Conservation (phyloP, 2,797 vertebrate species). For the Oophaga sylvatica region DNA sequence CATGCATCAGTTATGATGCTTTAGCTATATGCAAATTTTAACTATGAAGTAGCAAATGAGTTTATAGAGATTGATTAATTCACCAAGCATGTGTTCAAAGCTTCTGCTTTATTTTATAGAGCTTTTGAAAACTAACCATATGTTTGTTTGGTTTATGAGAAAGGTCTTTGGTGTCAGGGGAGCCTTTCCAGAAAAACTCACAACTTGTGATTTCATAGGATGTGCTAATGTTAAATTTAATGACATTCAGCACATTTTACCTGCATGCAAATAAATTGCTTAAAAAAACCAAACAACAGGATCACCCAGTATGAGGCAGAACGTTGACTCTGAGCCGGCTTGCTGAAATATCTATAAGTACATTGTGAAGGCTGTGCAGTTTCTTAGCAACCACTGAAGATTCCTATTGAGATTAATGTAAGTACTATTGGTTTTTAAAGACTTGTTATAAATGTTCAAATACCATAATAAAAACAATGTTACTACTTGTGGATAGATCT, state of each 20-base stretch:
- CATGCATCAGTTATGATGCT: slow-evolving; percentile 4
- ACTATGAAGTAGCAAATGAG: not conserved
- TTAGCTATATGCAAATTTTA: slow-evolving; percentile 8
- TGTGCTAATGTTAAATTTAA: slow-evolving; percentile 43
- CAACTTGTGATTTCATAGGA: slow-evolving; percentile 47
- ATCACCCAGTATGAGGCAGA: slow-evolving; percentile 48
- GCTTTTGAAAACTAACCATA: slow-evolving; percentile 43
- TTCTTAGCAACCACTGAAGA: slow-evolving; percentile 56
- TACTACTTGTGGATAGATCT: slow-evolving; percentile 47
- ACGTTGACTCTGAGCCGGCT: slow-evolving; percentile 36
- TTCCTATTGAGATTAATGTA: slow-evolving; percentile 53
- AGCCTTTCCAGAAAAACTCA: slow-evolving; percentile 45
- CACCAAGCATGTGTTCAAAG: not conserved
- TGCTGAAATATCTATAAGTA: slow-evolving; percentile 50
- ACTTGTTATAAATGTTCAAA: slow-evolving; percentile 57
- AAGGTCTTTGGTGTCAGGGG: slow-evolving; percentile 32
- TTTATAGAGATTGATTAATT: slow-evolving; percentile 22
- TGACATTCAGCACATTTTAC: slow-evolving; percentile 50
- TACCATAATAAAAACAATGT: slow-evolving; percentile 53
- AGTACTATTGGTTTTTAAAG: slow-evolving; percentile 54
- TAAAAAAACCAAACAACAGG: slow-evolving; percentile 48
- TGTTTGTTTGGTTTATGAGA: slow-evolving; percentile 36
- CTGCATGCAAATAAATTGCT: slow-evolving; percentile 55
- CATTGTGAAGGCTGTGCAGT: slow-evolving; percentile 47
- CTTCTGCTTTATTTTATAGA: slow-evolving; percentile 24